Percentiles rank a stretch among this genome's conserved stretches.
Evolutionary conservation across 2,113 vertebrate species (phyloP).

Genomic region (Actenoides hombroni): DNA sequence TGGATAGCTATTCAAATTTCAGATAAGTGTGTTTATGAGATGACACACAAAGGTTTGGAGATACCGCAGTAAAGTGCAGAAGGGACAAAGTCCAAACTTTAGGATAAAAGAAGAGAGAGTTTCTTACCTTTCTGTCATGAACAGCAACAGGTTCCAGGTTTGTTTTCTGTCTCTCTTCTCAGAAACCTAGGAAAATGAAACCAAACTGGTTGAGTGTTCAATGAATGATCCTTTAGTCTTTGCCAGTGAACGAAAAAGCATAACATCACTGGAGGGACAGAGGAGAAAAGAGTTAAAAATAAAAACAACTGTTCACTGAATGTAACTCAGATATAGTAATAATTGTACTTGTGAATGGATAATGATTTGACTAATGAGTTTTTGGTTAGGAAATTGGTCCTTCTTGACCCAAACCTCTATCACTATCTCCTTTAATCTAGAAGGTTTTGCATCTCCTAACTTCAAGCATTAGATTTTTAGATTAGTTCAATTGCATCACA

Average conservation of each 20-base stretch:
- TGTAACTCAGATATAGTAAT: not conserved
- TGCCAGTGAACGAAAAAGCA: not conserved
- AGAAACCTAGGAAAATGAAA: conserved; percentile 17
- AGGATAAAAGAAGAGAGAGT: not conserved
- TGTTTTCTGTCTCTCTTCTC: not conserved
- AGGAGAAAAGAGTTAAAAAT: not conserved
- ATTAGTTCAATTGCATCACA: not conserved
- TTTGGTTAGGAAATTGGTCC: not conserved
- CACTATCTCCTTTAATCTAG: not conserved
- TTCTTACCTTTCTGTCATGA: not conserved
- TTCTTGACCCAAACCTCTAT: not conserved
- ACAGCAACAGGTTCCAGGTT: not conserved
- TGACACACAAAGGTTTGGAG: not conserved
- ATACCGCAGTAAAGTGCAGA: not conserved
- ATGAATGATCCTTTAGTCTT: not conserved
- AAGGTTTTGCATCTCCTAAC: not conserved
- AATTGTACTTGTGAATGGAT: too few species aligned
- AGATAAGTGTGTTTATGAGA: not conserved
- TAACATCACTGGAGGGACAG: not conserved
- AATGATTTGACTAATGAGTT: too few species aligned
- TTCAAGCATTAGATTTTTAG: not conserved
- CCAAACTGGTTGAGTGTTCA: not conserved
- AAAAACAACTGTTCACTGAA: too few species aligned
- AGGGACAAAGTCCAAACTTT: not conserved
- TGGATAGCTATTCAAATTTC: not conserved